Conservation (phyloP, 2,113 vertebrate genomes). For the Lepus europaeus region DNA sequence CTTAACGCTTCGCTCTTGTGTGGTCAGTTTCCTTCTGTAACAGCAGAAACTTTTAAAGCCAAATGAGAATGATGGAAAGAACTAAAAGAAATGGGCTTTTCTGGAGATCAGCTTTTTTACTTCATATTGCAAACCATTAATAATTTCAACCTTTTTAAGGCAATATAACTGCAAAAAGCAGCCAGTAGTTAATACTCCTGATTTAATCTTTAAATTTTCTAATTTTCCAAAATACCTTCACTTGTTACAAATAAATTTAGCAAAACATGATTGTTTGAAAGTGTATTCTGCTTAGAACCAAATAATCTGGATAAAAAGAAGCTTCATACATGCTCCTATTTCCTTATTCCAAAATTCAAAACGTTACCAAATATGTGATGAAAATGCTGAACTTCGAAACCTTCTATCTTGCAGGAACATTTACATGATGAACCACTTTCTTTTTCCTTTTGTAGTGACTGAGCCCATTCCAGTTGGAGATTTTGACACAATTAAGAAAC, state of each 20-base stretch:
- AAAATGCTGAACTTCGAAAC: conserved; percentile 21
- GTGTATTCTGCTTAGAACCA: conserved; percentile 1
- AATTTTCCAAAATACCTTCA: conserved; percentile 15
- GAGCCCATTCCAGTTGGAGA: conserved; percentile 26
- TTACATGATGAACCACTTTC: neutral
- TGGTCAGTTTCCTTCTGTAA: conserved; percentile 49
- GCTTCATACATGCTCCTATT: neutral
- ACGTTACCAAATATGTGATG: neutral
- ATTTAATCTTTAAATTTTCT: conserved; percentile 59
- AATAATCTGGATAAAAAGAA: conserved; percentile 43
- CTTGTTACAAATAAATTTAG: conserved; percentile 55
- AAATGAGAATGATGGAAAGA: conserved; percentile 63
- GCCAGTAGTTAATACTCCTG: neutral
- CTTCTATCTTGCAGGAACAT: neutral
- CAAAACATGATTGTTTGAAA: conserved; percentile 31
- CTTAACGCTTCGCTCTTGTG: neutral
- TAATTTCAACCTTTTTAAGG: conserved; percentile 63
- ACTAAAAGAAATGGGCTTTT: conserved; percentile 28
- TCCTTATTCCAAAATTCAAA: conserved; percentile 37
- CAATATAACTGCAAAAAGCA: neutral
- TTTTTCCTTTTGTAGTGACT: conserved; percentile 4
- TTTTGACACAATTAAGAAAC: neutral
- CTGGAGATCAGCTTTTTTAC: conserved; percentile 22
- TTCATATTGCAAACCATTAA: conserved; percentile 56
- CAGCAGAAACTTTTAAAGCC: conserved; percentile 68